Conservation (phyloP, 2,113 vertebrate species). For the Boulengeromyrus knoepffleri region DNA sequence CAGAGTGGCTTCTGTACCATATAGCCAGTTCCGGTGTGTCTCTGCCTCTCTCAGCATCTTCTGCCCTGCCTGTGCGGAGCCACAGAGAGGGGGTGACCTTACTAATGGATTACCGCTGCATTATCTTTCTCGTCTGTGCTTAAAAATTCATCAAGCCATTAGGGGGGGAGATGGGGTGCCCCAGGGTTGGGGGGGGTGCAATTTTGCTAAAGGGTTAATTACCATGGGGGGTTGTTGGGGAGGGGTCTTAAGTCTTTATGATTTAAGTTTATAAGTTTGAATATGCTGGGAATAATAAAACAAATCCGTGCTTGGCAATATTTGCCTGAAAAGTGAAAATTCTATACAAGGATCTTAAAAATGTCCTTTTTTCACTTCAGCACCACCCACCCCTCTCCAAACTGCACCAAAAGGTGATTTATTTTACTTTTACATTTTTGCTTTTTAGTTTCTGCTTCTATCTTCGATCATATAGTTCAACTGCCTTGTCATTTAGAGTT, state of each 20-base stretch:
- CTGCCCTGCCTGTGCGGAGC: background rate
- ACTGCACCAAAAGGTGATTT: background rate
- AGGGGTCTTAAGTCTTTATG: slow-evolving; percentile 39
- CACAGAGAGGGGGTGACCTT: background rate
- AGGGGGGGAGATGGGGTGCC: slow-evolving; percentile 45
- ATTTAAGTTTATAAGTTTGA: slow-evolving; percentile 51
- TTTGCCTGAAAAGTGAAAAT: slow-evolving; percentile 50
- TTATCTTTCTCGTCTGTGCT: slow-evolving; percentile 70
- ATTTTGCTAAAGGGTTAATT: slow-evolving; percentile 69
- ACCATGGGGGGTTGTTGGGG: slow-evolving; percentile 43
- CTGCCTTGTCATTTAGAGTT: background rate
- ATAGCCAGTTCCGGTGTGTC: background rate
- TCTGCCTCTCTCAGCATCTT: background rate
- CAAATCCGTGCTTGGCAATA: slow-evolving; percentile 41
- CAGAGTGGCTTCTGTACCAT: slow-evolving; percentile 55
- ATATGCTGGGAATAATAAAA: slow-evolving; percentile 10
- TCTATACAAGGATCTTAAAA: background rate
- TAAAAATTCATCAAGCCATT: slow-evolving; percentile 87
- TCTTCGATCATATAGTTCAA: background rate
- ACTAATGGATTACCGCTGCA: slow-evolving; percentile 75
- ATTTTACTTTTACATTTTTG: background rate
- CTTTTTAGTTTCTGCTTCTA: background rate
- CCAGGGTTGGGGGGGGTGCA: slow-evolving; percentile 35
- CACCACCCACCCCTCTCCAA: background rate
- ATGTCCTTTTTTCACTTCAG: background rate